Base-by-base conservation (phyloP, 2,797 vertebrate species). In the Anguilla anguilla region DNA sequence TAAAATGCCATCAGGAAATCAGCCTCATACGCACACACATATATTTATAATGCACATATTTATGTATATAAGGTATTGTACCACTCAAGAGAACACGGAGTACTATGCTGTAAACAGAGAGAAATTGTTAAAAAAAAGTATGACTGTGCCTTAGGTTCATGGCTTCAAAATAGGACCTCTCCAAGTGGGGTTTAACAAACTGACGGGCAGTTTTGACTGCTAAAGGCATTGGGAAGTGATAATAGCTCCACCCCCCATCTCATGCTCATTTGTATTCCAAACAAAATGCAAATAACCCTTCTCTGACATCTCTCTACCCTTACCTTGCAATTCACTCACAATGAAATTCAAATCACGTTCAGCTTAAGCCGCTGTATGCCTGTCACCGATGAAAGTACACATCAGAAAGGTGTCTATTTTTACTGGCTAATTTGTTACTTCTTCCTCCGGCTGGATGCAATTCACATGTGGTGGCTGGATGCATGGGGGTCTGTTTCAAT, bases 281-380 rank as follows among this genome's bases (percentile, higher is more conserved):
- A 92, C 90, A 53, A 91, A 67, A 92, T 87, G 86, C 90, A 91
- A 93, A 93, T 92, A 87, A 91, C 87, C 89, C 88, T n/a, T 90
- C 86, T 85, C 82, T 88, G 91, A 92, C 90, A 91, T 88, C 84
- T 43, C 53, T 9, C 90, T 87, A 90, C 89, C 90, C 91, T 87
- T 79, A 86, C 31, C 85, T 88, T 87, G 84, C 88, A 90, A 90
- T 91, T 87, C 81, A 90, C 89, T 90, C 88, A 88, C 89, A 83
- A 86, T 46, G 55, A 88, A 90, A 31, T 88, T 82, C 64, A 69
- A 86, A 93, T 91, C 90, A 89, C 87, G 89, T 91, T 91, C 88
- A 91, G 89, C 83, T 87, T 86, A 91, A 87, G 84, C 39, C 89
- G 84, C 88, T 22, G 81, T 53, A 83, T 81, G 57, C 35, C 3